Percentiles rank a stretch among this genome's conserved stretches.
These are phyloP conservation scores for Brenthis daphne DNA, from an alignment of 2,888 invertebrate species.

Conservation along the genomic window DNA sequence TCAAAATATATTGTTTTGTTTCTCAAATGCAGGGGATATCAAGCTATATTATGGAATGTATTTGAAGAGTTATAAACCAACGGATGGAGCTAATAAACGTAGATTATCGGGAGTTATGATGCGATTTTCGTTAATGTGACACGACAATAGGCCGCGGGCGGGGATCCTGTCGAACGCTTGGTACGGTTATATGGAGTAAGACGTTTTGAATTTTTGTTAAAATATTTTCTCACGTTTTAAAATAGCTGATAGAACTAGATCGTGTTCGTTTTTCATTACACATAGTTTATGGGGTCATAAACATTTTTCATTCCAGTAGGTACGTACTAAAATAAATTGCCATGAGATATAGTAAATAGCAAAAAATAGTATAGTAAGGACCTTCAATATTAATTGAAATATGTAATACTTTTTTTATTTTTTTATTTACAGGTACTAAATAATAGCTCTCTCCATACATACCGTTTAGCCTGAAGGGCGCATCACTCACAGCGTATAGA, in stretches of 20 bases:
- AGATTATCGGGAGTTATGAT: conserved; percentile 81
- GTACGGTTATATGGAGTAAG: conserved; percentile 38
- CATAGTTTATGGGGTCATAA: too few relatives aligned
- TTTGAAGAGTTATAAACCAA: conserved; percentile 56
- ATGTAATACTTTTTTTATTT: neutral
- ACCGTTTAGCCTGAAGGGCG: conserved; percentile 43
- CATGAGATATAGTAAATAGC: neutral
- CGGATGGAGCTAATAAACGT: conserved; percentile 77
- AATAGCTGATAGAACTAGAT: neutral
- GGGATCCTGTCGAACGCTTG: conserved; percentile 43
- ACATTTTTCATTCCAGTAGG: too few relatives aligned
- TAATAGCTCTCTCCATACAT: conserved; percentile 40
- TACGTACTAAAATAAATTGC: too few relatives aligned
- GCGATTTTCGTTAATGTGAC: conserved; percentile 78
- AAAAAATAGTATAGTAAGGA: neutral
- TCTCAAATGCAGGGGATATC: neutral
- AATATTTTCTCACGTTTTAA: neutral
- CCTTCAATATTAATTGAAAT: too few relatives aligned
- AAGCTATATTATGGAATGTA: conserved; percentile 29
- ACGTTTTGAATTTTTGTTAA: neutral
- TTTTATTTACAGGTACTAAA: conserved; percentile 3
- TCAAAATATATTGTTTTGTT: neutral
- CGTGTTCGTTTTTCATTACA: too few relatives aligned
- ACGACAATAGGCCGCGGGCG: conserved; percentile 72
- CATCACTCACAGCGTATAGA: conserved; percentile 52